Percentiles rank a stretch among this genome's conserved stretches.
Conservation (phyloP, 2,888 invertebrate genomes). For the Nebria brevicollis region DNA sequence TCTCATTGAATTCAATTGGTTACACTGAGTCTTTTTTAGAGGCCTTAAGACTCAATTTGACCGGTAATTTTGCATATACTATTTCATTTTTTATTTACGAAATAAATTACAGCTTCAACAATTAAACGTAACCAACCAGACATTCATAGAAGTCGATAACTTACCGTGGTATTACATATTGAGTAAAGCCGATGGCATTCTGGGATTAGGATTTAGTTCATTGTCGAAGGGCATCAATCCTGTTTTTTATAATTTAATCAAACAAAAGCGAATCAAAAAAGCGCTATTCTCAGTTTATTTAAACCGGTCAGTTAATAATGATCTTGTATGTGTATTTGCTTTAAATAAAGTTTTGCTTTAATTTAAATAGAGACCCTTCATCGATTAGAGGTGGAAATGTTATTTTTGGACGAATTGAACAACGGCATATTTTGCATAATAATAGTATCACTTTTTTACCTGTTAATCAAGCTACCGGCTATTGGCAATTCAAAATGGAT, state of each 20-base stretch:
- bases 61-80: no score
- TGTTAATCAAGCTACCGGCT: constrained; percentile 67
- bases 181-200: constrained; percentile 76
- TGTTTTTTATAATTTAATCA: constrained; percentile 73
- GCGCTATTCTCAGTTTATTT: constrained; percentile 77
- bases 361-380: constrained; percentile 65
- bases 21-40: background rate
- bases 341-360: constrained; percentile 9
- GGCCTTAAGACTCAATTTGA: background rate
- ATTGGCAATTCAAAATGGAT: constrained; percentile 79
- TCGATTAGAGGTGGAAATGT: constrained; percentile 68
- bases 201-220: constrained; percentile 71
- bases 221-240: constrained; percentile 69
- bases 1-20: background rate
- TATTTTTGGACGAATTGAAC: constrained; percentile 72
- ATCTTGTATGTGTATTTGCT: constrained; percentile 27
- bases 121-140: constrained; percentile 68
- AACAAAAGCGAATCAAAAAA: constrained; percentile 64
- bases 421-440: constrained; percentile 66
- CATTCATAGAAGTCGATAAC: constrained; percentile 76
- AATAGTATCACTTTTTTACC: constrained; percentile 68
- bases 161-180: constrained; percentile 74
- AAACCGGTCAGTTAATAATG: constrained; percentile 67
- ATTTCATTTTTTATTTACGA: background rate
- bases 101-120: constrained; percentile 65